These are phyloP conservation scores for Hyles euphorbiae DNA, from an alignment of 1,140 invertebrate genomes.

Conservation along the genomic window DNA sequence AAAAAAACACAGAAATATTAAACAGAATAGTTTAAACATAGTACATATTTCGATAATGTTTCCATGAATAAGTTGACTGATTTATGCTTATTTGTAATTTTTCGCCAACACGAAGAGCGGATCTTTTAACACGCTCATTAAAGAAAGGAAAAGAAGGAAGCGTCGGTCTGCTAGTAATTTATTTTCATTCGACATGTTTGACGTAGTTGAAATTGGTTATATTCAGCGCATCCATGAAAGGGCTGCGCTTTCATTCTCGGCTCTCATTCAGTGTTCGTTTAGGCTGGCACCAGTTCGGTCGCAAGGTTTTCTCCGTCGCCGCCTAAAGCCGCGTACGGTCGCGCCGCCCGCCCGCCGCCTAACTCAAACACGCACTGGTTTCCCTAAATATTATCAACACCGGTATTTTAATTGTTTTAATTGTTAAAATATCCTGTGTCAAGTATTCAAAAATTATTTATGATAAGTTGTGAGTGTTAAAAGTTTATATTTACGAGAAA, in stretches of 20 bases:
- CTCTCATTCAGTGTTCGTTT: slow-evolving; percentile 39
- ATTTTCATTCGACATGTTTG: slow-evolving; percentile 8
- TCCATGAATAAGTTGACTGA: no score
- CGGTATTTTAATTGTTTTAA: no score
- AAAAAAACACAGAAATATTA: no score
- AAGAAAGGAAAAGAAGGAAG: slow-evolving; percentile 2
- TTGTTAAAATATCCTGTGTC: no score
- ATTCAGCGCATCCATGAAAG: slow-evolving; percentile 26
- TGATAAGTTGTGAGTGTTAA: no score
- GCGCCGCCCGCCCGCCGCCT: slow-evolving; percentile 8
- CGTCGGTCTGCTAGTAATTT: slow-evolving; percentile 7
- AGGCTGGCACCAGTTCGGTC: slow-evolving; percentile 33
- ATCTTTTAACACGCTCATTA: slow-evolving; percentile 6
- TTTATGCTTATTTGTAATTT: neutral
- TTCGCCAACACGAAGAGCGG: slow-evolving; percentile 1
- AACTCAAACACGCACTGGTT: slow-evolving; percentile 27
- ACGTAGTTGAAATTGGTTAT: slow-evolving; percentile 5
- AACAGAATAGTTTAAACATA: no score
- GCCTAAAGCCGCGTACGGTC: neutral
- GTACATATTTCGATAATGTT: no score
- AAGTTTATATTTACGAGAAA: no score
- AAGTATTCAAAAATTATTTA: no score
- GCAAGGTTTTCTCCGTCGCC: slow-evolving; percentile 16
- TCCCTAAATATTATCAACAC: slow-evolving; percentile 17
- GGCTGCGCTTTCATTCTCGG: slow-evolving; percentile 30